Evolutionary conservation across 2,797 vertebrate genomes (phyloP).

Genomic region (Pangasius mekongensis): DNA sequence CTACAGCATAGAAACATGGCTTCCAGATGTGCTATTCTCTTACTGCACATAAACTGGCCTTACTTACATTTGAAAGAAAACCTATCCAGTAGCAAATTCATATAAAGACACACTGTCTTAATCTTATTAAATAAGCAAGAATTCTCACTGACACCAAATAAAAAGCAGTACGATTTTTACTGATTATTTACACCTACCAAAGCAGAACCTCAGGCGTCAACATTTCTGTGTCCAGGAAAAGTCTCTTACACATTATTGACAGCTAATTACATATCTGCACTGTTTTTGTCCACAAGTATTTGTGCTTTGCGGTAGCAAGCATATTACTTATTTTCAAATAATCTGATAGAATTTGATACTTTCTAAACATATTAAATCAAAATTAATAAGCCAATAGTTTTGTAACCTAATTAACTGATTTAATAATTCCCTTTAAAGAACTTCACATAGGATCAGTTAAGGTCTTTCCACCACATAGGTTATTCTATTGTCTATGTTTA

Average conservation of each 20-base stretch:
- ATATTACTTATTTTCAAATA: neutral
- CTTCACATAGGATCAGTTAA: neutral
- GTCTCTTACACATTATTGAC: neutral
- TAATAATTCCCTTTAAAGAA: constrained; percentile 19
- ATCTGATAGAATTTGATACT: neutral
- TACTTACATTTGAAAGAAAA: constrained; percentile 11
- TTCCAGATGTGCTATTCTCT: constrained; percentile 32
- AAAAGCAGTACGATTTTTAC: neutral
- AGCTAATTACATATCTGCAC: constrained; percentile 26
- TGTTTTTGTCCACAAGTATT: neutral
- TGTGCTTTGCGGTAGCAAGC: neutral
- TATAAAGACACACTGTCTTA: neutral
- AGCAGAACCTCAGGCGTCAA: constrained; percentile 17
- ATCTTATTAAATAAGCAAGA: constrained; percentile 26
- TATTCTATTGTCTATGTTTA: neutral
- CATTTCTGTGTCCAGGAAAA: neutral
- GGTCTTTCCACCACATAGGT: neutral
- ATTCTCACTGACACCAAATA: neutral
- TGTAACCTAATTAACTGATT: neutral
- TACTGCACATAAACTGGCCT: constrained; percentile 5
- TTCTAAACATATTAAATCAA: neutral
- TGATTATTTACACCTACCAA: constrained; percentile 38
- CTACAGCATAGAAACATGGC: constrained; percentile 36
- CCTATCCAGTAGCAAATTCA: constrained; percentile 8
- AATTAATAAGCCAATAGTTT: neutral